Evolutionary conservation across 37 sponge, comb jelly and placozoan species (phyloP).

Genomic region (Hexactinellida sp.): DNA sequence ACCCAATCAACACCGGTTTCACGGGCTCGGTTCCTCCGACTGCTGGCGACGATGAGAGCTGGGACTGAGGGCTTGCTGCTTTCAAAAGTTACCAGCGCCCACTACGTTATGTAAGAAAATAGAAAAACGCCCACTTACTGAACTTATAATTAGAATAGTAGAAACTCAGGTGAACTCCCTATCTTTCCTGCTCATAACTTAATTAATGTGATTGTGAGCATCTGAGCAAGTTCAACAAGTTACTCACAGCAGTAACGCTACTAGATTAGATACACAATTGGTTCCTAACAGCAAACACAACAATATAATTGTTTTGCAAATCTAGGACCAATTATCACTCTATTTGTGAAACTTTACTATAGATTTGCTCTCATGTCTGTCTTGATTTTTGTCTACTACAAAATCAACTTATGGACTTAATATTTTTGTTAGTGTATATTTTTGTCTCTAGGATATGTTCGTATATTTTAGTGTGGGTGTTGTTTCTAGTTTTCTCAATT

Average conservation of each 20-base stretch:
- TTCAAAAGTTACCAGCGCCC: background rate
- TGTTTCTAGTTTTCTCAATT: conserved; percentile 17
- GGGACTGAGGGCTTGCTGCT: background rate
- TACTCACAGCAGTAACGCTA: too few species aligned
- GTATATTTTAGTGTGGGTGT: background rate
- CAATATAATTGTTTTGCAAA: background rate
- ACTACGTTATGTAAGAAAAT: background rate
- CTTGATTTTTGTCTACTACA: background rate
- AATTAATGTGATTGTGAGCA: background rate
- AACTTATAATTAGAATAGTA: background rate
- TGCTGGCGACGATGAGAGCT: conserved; percentile 13
- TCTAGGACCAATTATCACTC: background rate
- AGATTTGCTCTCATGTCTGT: background rate
- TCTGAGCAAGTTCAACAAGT: background rate
- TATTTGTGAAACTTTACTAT: background rate
- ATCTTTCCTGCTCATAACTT: background rate
- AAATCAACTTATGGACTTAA: background rate
- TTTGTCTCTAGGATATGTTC: conserved; percentile 14
- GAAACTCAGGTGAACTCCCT: background rate
- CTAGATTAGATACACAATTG: background rate
- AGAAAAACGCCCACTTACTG: background rate
- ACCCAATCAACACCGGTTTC: conserved; percentile 7
- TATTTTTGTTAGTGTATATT: conserved; percentile 14
- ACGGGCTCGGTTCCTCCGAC: background rate
- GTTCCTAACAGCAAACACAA: background rate